Conservation (phyloP, 2,888 invertebrate genomes). For the Holacanthella duospinosa region DNA sequence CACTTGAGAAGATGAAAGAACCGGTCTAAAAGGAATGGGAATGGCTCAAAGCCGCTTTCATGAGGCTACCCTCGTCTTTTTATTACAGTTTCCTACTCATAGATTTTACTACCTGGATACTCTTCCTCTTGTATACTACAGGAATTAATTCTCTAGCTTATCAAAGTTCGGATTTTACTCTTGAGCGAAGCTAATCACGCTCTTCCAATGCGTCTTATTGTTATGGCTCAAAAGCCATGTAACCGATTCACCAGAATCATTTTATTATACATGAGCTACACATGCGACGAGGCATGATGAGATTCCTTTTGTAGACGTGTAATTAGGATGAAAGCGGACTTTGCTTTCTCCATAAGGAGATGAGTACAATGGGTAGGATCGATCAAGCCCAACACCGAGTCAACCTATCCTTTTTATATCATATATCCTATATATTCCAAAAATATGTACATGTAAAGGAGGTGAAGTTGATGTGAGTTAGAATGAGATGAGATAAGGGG, state of each 20-base stretch:
- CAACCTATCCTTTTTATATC: neutral
- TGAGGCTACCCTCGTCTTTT: neutral
- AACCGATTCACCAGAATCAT: neutral
- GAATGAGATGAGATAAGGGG: too few relatives aligned
- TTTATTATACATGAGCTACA: slow-evolving; percentile 1
- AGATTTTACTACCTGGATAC: neutral
- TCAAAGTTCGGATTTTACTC: neutral
- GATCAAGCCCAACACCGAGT: neutral
- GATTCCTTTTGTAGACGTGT: neutral
- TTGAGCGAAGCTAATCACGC: neutral
- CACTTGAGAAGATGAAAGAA: too few relatives aligned
- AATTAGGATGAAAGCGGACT: neutral
- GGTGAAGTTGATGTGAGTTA: neutral
- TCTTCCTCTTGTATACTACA: neutral
- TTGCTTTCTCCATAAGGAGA: neutral
- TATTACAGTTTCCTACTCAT: neutral
- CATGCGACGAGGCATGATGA: neutral
- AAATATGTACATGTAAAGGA: neutral
- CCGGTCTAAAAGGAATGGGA: too few relatives aligned
- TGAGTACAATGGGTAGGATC: neutral
- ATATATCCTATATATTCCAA: too few relatives aligned
- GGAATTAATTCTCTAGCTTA: neutral
- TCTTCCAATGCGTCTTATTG: neutral
- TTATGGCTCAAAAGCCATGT: slow-evolving; percentile 5
- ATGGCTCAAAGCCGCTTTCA: too few relatives aligned